Conservation (phyloP, 2,113 vertebrate species). For the Typhlomys cinereus region DNA sequence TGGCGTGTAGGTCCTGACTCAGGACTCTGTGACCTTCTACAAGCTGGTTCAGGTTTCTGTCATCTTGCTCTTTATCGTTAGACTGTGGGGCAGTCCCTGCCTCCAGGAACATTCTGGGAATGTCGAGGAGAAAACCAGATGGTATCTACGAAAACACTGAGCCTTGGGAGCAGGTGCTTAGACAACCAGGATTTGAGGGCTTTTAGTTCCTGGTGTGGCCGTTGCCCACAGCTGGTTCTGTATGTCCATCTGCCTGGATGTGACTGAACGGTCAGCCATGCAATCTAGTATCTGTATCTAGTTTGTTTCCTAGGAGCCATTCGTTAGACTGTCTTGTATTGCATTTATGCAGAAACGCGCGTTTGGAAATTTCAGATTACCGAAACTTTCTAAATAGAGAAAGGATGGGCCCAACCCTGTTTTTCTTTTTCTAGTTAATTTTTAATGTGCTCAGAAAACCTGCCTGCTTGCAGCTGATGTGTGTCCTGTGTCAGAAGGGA, state of each 20-base stretch:
- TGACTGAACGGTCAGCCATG: background rate
- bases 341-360: background rate
- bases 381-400: conserved; percentile 11
- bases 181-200: background rate
- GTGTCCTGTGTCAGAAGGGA: background rate
- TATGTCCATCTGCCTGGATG: background rate
- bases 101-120: background rate
- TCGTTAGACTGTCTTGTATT: background rate
- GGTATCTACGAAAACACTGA: background rate
- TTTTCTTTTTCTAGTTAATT: conserved; percentile 32
- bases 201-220: background rate
- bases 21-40: background rate
- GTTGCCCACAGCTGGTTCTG: accelerated
- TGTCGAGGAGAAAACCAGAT: background rate
- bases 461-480: background rate
- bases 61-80: background rate
- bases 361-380: background rate
- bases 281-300: background rate
- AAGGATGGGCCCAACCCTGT: background rate
- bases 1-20: background rate
- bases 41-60: background rate
- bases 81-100: background rate
- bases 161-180: background rate
- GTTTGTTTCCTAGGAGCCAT: conserved; percentile 3
- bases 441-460: background rate